phyloP scores from a whole-genome alignment of 2,888 invertebrate genomes.

The Parnassius smintheus region DNA sequence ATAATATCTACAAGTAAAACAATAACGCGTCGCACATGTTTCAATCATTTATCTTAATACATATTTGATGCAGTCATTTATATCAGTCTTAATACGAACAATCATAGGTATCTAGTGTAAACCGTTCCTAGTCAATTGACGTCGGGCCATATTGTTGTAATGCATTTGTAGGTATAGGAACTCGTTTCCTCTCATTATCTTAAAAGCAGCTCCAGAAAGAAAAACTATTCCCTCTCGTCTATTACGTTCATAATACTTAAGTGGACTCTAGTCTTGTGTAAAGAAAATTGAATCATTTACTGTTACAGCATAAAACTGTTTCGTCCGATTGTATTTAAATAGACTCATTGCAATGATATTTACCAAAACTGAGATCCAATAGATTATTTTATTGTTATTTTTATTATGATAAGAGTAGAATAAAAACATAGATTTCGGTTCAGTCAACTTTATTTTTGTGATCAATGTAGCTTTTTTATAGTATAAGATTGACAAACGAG shows the following conservation, averaged over 20 bases:
- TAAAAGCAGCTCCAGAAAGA: too few relatives aligned
- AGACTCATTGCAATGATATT: background rate
- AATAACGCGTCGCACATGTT: too few relatives aligned
- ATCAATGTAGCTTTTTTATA: too few relatives aligned
- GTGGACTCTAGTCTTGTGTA: conserved; percentile 25
- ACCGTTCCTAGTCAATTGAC: conserved; percentile 34
- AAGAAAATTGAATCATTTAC: conserved; percentile 72
- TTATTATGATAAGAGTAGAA: too few relatives aligned
- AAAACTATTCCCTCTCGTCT: too few relatives aligned
- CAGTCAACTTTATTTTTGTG: too few relatives aligned
- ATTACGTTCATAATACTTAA: conserved; percentile 29
- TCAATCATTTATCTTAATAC: too few relatives aligned
- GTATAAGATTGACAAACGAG: too few relatives aligned
- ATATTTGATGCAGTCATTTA: conserved; percentile 35
- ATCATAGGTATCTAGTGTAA: conserved; percentile 52
- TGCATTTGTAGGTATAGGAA: conserved; percentile 79
- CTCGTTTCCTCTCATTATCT: conserved; percentile 60
- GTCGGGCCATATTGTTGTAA: conserved; percentile 49
- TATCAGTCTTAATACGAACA: conserved; percentile 62
- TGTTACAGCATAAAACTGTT: conserved; percentile 73
- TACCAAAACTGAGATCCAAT: background rate
- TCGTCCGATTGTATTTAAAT: conserved; percentile 55
- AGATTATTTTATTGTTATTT: too few relatives aligned
- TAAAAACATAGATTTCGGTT: too few relatives aligned
- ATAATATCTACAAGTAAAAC: too few relatives aligned